Percentiles rank a stretch among this genome's conserved stretches.
phyloP scores from a whole-genome alignment of 2,113 vertebrate species.

The Grus americana region DNA sequence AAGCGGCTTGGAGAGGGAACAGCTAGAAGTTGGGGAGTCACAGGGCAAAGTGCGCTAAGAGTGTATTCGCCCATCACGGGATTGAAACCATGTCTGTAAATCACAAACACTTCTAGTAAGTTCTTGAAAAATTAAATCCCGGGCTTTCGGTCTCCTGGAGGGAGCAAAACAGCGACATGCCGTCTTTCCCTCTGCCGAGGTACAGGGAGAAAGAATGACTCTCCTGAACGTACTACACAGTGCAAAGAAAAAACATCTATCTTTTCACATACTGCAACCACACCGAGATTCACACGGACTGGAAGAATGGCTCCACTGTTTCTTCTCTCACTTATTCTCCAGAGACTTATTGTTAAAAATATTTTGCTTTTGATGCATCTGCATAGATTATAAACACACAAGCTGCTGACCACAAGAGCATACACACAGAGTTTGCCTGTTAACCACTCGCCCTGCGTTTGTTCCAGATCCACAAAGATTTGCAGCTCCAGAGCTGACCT shows the following conservation, averaged over 20 bases:
- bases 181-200: not conserved
- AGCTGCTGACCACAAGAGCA: not conserved
- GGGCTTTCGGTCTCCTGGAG: not conserved
- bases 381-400: not conserved
- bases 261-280: not conserved
- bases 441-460: not conserved
- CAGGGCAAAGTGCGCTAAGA: not conserved
- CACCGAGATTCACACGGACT: accelerated
- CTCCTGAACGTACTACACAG: not conserved
- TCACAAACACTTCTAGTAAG: not conserved
- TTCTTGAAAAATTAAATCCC: not conserved
- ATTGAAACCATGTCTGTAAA: not conserved
- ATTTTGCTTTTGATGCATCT: constrained; percentile 2
- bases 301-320: not conserved
- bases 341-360: not conserved
- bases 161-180: not conserved
- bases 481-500: not conserved
- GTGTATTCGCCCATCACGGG: not conserved
- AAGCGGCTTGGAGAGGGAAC: not conserved
- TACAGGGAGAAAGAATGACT: not conserved
- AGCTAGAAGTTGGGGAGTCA: not conserved
- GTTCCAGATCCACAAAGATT: not conserved
- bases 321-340: not conserved
- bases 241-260: not conserved
- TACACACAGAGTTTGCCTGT: not conserved